Evolutionary conservation across 1,140 invertebrate genomes (phyloP).

Genomic region (Branchinecta lynchi): DNA sequence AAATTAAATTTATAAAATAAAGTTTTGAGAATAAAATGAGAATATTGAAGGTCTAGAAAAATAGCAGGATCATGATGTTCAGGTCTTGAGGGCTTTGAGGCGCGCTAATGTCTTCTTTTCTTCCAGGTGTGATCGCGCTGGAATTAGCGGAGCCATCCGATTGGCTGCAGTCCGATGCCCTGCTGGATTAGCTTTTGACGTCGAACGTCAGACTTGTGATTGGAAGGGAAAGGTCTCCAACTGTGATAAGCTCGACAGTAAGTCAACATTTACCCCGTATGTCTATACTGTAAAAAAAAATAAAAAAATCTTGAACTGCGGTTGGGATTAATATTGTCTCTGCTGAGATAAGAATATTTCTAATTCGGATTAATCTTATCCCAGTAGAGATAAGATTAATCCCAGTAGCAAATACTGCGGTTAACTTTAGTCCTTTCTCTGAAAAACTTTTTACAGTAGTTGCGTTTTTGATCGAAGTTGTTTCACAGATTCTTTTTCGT

Average conservation of each 20-base stretch:
- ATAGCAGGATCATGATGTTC: too few relatives aligned
- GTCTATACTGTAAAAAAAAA: conserved; percentile 14
- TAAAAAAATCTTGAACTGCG: neutral
- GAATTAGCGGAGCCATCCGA: conserved; percentile 62
- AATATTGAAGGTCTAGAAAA: too few relatives aligned
- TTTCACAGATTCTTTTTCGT: too few relatives aligned
- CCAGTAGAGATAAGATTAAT: too few relatives aligned
- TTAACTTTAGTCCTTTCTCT: too few relatives aligned
- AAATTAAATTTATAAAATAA: too few relatives aligned
- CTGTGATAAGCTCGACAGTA: conserved; percentile 82
- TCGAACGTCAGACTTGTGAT: conserved; percentile 83
- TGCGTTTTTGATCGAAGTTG: neutral
- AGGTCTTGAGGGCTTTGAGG: too few relatives aligned
- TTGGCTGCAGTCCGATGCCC: conserved; percentile 73
- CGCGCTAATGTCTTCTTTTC: neutral
- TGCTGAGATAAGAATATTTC: too few relatives aligned
- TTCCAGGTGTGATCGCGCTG: conserved; percentile 71
- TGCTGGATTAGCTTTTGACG: conserved; percentile 79
- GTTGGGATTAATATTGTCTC: neutral
- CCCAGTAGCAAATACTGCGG: too few relatives aligned
- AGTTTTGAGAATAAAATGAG: too few relatives aligned
- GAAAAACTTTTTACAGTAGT: conserved; percentile 2
- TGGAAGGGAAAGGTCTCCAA: conserved; percentile 91
- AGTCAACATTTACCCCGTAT: conserved; percentile 37
- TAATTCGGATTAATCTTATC: too few relatives aligned